Conservation (phyloP, 2,888 invertebrate genomes). For the Thysanoteuthis rhombus region DNA sequence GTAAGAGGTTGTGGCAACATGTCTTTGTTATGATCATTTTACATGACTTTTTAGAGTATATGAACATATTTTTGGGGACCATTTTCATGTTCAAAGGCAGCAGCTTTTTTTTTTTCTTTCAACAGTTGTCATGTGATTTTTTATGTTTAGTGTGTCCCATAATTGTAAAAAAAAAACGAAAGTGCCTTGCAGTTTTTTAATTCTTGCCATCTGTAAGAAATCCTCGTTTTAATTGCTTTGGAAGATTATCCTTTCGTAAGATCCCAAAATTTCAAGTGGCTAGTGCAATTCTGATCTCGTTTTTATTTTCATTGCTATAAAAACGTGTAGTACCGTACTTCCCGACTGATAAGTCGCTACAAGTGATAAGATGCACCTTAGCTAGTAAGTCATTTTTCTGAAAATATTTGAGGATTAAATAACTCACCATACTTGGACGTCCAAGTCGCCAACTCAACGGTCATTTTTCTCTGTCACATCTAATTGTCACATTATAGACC, state of each 20-base stretch:
- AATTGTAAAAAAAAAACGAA: background rate
- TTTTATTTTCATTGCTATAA: background rate
- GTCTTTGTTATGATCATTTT: background rate
- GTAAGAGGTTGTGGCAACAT: too few species aligned
- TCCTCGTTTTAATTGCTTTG: background rate
- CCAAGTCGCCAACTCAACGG: too few species aligned
- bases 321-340: too few species aligned
- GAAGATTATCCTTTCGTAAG: background rate
- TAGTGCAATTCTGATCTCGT: background rate
- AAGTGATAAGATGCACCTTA: too few species aligned
- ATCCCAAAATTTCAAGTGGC: background rate
- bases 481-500: too few species aligned
- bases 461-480: too few species aligned
- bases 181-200: background rate
- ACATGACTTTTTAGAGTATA: background rate
- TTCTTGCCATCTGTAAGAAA: background rate
- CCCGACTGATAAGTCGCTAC: too few species aligned
- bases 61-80: background rate
- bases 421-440: too few species aligned
- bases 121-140: background rate
- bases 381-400: too few species aligned
- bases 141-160: background rate
- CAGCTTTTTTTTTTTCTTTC: background rate
- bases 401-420: too few species aligned
- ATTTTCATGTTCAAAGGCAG: background rate